Evolutionary conservation across 1,140 invertebrate genomes (phyloP), one percentile per base, ranked within the genome.

Genomic region (Chymomyza costata): DNA sequence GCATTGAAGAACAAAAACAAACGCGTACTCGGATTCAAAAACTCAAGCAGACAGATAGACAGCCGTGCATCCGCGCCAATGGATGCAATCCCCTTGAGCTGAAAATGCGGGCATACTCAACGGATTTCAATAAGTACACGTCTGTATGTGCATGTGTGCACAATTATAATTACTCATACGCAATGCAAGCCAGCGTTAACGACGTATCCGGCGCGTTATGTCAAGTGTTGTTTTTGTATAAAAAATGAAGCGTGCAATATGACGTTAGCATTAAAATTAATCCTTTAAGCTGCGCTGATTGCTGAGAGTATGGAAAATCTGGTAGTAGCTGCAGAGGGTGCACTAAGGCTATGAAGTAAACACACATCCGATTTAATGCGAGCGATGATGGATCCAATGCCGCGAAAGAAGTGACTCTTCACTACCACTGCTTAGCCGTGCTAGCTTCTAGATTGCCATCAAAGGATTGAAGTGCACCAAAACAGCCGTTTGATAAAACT

Each of bases 131-230:
- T 6, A 5, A 6, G 25, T 10, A 28, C 6, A 14, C 16, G 10
- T 0, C 6, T 10, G 6, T 25, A 16, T 49, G 44, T 39, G 21
- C 37, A 25, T 51, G 39, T 56, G 51, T 57, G 64, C 50, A 51
- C 63, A 70, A 66, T 70, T 45, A 71, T 64, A 78, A 78, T 78
- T 78, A 78, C 71, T 65, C 73, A 78, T 78, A 78, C 73, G 71
- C 71, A 64, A 48, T 46, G 55, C 69, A 32, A 46, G 34, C 45
- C 52, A n/a, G 39, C 11, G 31, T 18, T 37, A 16, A 21, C n/a
- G 19, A 44, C 49, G 53, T 55, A 65, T 74, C 64, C 65, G 44
- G 37, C 50, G 50, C 38, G 39, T 46, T 65, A 31, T 37, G 32
- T 55, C 43, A 48, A 71, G 45, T 46, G 68, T 32, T 31, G 57